Percentiles rank a stretch among this genome's conserved stretches.
These are phyloP conservation scores for Gymnocypris eckloni DNA, from an alignment of 2,797 vertebrate genomes.

Conservation along the genomic window DNA sequence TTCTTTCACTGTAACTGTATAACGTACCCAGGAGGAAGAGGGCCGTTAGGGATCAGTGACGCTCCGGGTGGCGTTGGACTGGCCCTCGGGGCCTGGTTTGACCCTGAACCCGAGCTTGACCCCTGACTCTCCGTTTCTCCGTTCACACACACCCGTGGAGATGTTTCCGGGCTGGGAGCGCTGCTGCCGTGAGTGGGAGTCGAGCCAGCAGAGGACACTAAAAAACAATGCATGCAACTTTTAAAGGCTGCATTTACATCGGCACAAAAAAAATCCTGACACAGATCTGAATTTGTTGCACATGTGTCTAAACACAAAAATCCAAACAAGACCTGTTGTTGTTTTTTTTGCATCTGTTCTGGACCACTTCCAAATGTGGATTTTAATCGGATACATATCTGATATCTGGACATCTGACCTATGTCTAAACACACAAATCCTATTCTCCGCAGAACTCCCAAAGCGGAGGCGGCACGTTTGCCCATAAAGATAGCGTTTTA, in stretches of 20 bases:
- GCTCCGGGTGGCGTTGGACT: constrained; percentile 67
- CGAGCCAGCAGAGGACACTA: constrained; percentile 80
- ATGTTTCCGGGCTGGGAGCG: constrained; percentile 71
- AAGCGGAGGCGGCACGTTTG: too few relatives aligned
- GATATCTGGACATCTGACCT: too few relatives aligned
- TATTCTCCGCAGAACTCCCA: too few relatives aligned
- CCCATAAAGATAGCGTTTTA: too few relatives aligned
- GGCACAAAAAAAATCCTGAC: background rate
- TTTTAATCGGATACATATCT: too few relatives aligned
- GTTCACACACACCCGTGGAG: constrained; percentile 70
- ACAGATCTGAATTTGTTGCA: too few relatives aligned
- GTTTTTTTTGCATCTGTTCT: too few relatives aligned
- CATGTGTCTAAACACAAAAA: background rate
- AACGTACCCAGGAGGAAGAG: constrained; percentile 91
- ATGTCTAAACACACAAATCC: too few relatives aligned
- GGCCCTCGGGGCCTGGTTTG: constrained; percentile 65
- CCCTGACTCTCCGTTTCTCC: constrained; percentile 72
- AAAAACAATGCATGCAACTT: background rate
- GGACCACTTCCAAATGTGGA: too few relatives aligned
- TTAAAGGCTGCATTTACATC: background rate
- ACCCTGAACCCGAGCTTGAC: constrained; percentile 62
- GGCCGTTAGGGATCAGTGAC: constrained; percentile 82
- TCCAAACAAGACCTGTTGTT: too few relatives aligned
- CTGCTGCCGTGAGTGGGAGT: constrained; percentile 78
- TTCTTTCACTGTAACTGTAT: background rate